phyloP scores from a whole-genome alignment of 2,113 vertebrate genomes.

The Orcinus orca region DNA sequence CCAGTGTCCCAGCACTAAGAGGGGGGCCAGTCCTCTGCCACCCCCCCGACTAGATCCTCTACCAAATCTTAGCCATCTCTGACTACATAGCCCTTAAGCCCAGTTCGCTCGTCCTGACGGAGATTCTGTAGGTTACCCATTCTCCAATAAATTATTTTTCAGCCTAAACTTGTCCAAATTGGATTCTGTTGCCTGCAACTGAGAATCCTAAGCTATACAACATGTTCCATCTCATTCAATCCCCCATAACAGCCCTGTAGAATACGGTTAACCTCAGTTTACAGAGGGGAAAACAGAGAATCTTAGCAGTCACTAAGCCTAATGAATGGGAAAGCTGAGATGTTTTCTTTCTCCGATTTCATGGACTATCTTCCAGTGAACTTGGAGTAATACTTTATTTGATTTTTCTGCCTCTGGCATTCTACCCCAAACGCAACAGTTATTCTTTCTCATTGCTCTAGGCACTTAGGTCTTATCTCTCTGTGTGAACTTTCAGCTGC shows the following conservation, averaged over 20 bases:
- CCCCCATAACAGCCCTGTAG: neutral
- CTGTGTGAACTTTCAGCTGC: neutral
- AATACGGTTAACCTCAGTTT: neutral
- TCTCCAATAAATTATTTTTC: neutral
- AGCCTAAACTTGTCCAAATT: neutral
- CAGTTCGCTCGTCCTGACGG: neutral
- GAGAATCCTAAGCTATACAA: neutral
- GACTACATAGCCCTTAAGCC: neutral
- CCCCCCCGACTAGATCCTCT: neutral
- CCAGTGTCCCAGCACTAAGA: neutral
- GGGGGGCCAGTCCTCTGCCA: too few relatives aligned
- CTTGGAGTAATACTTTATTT: neutral
- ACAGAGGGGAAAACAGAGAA: neutral
- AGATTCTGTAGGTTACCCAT: neutral
- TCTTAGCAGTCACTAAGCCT: neutral
- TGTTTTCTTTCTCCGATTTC: neutral
- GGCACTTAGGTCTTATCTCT: neutral
- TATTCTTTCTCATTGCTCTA: neutral
- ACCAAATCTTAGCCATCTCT: neutral
- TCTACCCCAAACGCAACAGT: neutral
- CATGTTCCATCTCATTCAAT: neutral
- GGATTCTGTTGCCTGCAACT: too few relatives aligned
- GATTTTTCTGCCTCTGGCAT: neutral
- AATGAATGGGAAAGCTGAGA: neutral
- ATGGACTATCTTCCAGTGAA: neutral